A percentile compares a stretch with the other conserved stretches of the same genome.
These are phyloP conservation scores for Mechanitis mazaeus DNA, from an alignment of 2,888 invertebrate genomes.

Conservation along the genomic window DNA sequence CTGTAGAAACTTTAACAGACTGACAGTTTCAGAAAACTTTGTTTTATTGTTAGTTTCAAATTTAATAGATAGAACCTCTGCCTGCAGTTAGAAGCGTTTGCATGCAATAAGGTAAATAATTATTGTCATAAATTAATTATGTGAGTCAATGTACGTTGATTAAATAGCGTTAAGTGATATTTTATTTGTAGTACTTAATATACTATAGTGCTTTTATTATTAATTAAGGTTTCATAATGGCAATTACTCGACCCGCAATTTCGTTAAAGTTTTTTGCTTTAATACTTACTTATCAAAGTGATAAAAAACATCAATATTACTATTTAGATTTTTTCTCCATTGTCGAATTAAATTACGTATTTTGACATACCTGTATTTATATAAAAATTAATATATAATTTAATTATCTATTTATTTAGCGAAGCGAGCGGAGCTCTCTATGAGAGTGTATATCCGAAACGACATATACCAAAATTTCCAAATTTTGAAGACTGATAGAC, in stretches of 20 bases:
- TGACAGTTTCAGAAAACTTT: background rate
- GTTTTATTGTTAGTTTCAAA: constrained; percentile 5
- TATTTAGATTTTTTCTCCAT: too few relatives aligned
- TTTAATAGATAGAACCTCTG: background rate
- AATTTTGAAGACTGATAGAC: too few relatives aligned
- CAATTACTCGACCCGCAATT: too few relatives aligned
- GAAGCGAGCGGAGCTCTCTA: too few relatives aligned
- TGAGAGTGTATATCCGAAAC: too few relatives aligned
- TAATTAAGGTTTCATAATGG: background rate
- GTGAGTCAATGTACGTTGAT: background rate
- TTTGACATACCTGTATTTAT: too few relatives aligned
- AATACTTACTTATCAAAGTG: too few relatives aligned
- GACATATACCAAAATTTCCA: too few relatives aligned
- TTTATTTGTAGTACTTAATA: background rate
- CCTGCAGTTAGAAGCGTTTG: background rate
- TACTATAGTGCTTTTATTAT: background rate
- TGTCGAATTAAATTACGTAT: too few relatives aligned
- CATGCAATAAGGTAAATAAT: background rate
- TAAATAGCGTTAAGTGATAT: background rate
- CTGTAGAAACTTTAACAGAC: background rate
- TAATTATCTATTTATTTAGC: too few relatives aligned
- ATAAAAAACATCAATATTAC: too few relatives aligned
- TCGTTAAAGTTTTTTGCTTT: background rate
- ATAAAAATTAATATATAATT: too few relatives aligned
- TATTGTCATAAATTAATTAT: constrained; percentile 1